Evolutionary conservation across 2,113 vertebrate species (phyloP).

Genomic region (Bujurquina vittata): DNA sequence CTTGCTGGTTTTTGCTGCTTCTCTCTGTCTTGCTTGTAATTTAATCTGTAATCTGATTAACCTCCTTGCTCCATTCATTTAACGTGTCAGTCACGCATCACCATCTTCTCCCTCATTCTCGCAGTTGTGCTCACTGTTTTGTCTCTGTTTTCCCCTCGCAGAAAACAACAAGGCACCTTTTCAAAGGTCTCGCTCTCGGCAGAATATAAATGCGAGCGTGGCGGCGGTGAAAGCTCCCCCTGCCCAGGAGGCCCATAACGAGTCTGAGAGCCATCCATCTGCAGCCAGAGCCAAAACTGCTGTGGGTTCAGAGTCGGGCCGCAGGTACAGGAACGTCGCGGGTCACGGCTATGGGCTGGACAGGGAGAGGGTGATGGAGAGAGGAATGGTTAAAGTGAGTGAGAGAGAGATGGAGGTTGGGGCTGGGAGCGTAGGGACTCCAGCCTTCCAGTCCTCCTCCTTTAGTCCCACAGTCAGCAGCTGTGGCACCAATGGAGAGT

Average conservation of each 20-base stretch:
- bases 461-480: slow-evolving; percentile 23
- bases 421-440: slow-evolving; percentile 21
- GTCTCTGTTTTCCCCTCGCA: slow-evolving; percentile 72
- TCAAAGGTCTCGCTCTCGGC: slow-evolving; percentile 87
- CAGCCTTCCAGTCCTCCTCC: slow-evolving; percentile 19
- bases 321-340: slow-evolving; percentile 41
- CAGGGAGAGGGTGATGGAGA: slow-evolving; percentile 50
- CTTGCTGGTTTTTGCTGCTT: background rate
- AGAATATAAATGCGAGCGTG: slow-evolving; percentile 82
- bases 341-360: slow-evolving; percentile 43
- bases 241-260: slow-evolving; percentile 86
- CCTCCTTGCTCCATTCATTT: slow-evolving; percentile 51
- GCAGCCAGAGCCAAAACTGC: slow-evolving; percentile 55
- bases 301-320: slow-evolving; percentile 20
- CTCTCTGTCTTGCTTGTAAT: slow-evolving; percentile 26
- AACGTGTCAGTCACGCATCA: slow-evolving; percentile 42
- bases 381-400: slow-evolving; percentile 62
- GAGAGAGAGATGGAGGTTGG: slow-evolving; percentile 40
- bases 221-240: slow-evolving; percentile 78
- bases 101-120: slow-evolving; percentile 22
- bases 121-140: slow-evolving; percentile 34
- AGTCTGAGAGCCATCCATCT: slow-evolving; percentile 81
- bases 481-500: slow-evolving; percentile 53
- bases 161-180: slow-evolving; percentile 90
- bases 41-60: slow-evolving; percentile 46